These are phyloP conservation scores for Mactromeris polynyma DNA, from an alignment of 2,888 invertebrate species.

Conservation along the genomic window DNA sequence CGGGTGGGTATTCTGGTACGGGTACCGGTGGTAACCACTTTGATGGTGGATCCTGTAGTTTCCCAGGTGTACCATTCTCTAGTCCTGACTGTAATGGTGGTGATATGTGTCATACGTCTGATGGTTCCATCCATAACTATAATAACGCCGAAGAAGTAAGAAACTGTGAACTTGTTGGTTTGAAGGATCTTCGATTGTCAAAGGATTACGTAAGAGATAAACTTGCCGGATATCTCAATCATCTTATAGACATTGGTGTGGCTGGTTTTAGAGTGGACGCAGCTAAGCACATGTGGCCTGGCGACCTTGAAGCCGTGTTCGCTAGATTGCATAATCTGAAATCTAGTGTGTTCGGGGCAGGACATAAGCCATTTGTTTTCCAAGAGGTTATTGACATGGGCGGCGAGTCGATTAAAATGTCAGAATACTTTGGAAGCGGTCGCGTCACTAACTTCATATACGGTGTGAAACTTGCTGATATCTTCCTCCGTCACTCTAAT, in stretches of 20 bases:
- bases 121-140: conserved; percentile 83
- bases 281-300: conserved; percentile 86
- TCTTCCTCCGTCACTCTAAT: conserved; percentile 70
- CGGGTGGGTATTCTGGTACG: conserved; percentile 89
- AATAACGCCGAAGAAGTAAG: conserved; percentile 85
- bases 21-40: conserved; percentile 88
- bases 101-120: conserved; percentile 88
- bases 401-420: conserved; percentile 80
- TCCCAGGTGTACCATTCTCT: conserved; percentile 87
- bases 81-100: conserved; percentile 90
- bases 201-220: conserved; percentile 83
- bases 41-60: conserved; percentile 79
- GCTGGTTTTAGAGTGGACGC: conserved; percentile 83
- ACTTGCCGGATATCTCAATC: conserved; percentile 79
- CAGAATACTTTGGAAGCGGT: conserved; percentile 81
- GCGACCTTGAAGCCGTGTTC: conserved; percentile 76
- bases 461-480: conserved; percentile 86
- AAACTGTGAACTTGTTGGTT: conserved; percentile 91
- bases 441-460: conserved; percentile 93
- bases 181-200: conserved; percentile 93
- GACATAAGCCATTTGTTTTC: conserved; percentile 79
- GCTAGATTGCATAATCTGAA: conserved; percentile 76
- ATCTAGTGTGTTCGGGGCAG: conserved; percentile 74
- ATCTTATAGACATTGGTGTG: conserved; percentile 89
- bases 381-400: conserved; percentile 85